These are phyloP conservation scores for Drosophila sordidula DNA, from an alignment of 2,888 invertebrate genomes.

Conservation along the genomic window DNA sequence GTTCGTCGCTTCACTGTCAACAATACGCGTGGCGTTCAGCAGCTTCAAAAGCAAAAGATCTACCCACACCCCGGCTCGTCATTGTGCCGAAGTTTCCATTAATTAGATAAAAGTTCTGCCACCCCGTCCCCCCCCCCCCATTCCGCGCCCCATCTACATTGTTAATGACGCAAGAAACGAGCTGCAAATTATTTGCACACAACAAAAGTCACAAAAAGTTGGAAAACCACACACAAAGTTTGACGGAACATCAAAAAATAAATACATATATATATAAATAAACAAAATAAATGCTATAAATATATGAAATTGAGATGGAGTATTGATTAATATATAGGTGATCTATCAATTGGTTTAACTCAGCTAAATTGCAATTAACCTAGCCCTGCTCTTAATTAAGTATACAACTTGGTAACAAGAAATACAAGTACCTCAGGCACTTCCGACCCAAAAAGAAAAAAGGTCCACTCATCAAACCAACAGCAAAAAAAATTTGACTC, in stretches of 20 bases:
- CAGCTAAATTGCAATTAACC: slow-evolving; percentile 24
- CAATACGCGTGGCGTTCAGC: slow-evolving; percentile 54
- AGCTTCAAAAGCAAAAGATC: slow-evolving; percentile 58
- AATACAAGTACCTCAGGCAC: slow-evolving; percentile 31
- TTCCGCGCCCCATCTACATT: slow-evolving; percentile 55
- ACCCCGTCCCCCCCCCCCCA: slow-evolving; percentile 24
- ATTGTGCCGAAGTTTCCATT: slow-evolving; percentile 84
- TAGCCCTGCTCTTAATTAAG: slow-evolving; percentile 30
- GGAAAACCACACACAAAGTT: slow-evolving; percentile 40
- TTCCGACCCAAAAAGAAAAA: slow-evolving; percentile 48
- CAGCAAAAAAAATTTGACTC: slow-evolving; percentile 12
- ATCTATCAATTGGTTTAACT: slow-evolving; percentile 13
- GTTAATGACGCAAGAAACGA: slow-evolving; percentile 81
- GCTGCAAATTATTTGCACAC: slow-evolving; percentile 79
- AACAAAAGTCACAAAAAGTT: slow-evolving; percentile 73
- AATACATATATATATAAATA: slow-evolving; percentile 15
- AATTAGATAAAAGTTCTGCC: slow-evolving; percentile 84
- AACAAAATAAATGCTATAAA: background rate
- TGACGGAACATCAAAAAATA: slow-evolving; percentile 13
- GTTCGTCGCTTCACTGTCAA: slow-evolving; percentile 74
- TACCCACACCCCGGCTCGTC: slow-evolving; percentile 61
- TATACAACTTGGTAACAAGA: slow-evolving; percentile 24
- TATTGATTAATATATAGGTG: slow-evolving; percentile 8
- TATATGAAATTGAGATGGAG: background rate
- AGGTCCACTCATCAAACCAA: slow-evolving; percentile 41